Base-by-base conservation (phyloP, 2,113 vertebrate genomes). In the Spea bombifrons region DNA sequence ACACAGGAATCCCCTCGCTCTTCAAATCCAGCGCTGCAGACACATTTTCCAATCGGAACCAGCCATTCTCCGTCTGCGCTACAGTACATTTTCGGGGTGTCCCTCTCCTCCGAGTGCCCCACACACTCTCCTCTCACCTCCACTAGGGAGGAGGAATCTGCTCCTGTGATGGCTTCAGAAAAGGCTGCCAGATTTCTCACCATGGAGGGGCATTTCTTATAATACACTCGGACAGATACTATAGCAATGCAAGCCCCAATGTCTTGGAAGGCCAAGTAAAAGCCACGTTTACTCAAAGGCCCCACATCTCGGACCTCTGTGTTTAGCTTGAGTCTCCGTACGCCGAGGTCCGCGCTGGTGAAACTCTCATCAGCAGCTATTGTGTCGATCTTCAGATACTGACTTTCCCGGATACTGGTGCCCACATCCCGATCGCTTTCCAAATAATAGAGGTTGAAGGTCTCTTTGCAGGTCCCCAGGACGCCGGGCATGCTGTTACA, bases 81-180 rank as follows among this genome's bases (percentile, higher is more conserved):
- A 92, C 97, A 99, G 92, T 99, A 98, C 97, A 99, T 99, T 86
- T 98, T 98, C 44, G 97, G 97, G 0, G 96, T 96, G 91, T 98
- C 97, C 66, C 94, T 92, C 85, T 98, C 97, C 87, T 98, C 95
- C 0, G 97, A 96, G 7, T 98, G 94, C 5, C 95, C 91, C 84
- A 99, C 96, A 0, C 97, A 99, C 86, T 95, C 94, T 67, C 97
- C 97, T 9, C 94, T 86, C 83, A 99, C 96, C 86, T 98, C 97
- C 83, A 99, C 96, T 86, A 99, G 82, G 0, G 97, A 98, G 44
- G 97, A 99, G 0, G 97, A 99, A 86, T 98, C 97, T 0, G 96
- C 96, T 0, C 97, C 97, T 0, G 97, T 98, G 79, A 98, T 96
- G 0, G 96, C 96, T 15, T 98, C 95, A 0, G 94, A 95, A 90